Evolutionary conservation across 2,888 invertebrate species (phyloP).

Genomic region (Limnephilus marmoratus): DNA sequence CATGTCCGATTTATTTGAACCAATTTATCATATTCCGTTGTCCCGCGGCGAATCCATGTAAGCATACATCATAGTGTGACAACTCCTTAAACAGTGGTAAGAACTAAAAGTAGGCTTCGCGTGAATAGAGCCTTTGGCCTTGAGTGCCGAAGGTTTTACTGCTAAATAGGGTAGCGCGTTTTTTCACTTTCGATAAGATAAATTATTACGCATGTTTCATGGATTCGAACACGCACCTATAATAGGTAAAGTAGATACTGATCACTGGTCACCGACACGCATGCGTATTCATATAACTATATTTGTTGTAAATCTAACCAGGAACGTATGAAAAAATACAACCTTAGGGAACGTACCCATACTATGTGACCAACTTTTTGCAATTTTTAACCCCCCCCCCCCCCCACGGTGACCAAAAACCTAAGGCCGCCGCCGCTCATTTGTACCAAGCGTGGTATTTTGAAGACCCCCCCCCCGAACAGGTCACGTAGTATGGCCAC

Average conservation of each 20-base stretch:
- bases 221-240: neutral
- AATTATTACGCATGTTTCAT: neutral
- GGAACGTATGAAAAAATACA: neutral
- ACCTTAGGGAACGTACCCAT: no score
- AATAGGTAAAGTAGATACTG: no score
- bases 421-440: no score
- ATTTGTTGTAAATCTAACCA: no score
- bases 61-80: neutral
- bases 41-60: constrained; percentile 11
- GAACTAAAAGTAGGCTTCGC: neutral
- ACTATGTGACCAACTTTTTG: no score
- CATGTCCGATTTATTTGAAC: neutral
- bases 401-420: no score
- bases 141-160: neutral
- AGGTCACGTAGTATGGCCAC: no score
- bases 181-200: constrained; percentile 20
- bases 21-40: neutral
- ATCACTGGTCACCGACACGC: no score
- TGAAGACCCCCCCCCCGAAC: no score
- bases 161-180: neutral
- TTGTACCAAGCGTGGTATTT: no score
- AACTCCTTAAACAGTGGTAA: constrained; percentile 20
- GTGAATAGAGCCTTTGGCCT: neutral
- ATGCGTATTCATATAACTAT: neutral
- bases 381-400: no score